Base-by-base conservation (phyloP, 2,888 invertebrate species). In the Hypena proboscidalis region DNA sequence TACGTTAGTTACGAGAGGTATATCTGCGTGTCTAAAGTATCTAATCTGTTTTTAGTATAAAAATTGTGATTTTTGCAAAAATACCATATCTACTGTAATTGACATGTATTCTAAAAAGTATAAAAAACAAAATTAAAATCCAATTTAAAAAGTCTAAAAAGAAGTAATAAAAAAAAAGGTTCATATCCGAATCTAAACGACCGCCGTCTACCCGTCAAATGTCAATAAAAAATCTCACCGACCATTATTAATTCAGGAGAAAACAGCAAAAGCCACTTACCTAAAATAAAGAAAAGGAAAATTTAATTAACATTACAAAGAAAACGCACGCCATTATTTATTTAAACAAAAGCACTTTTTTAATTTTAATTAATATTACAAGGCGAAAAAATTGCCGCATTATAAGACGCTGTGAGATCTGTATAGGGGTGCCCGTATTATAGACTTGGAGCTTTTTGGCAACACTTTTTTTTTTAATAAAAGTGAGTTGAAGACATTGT, bases 311-410 rank as follows among this genome's bases (percentile, higher is more conserved):
- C 80, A 86, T 84, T 75, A 86, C 82, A 85, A 85, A 83, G 80
- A 77, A 65, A 61, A 61, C 56, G 71, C 70, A 66, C 61, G 66
- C 75, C 78, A 76, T 84, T 83, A 86, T 86, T 89, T 87, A 88
- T 89, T 85, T 81, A 82, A 57, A 77, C 79, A 80, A 82, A 83
- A 84, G 78, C 70, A 77, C 73, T 79, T 82, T 77, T 85, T 84
- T 85, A 84, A 87, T 89, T 87, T 85, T 83, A 86, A 90, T 87
- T 88, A 87, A 88, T 88, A 85, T 89, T 82, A 84, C 81, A 83
- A 84, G 80, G 74, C 65, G 69, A 62, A 74, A 75, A 73, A 76
- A 77, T 72, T 72, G 62, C 58, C 41, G 37, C 38, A 43, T 48
- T 48, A 29, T 46, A 43, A 51, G 20, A 33, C 38, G 20, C 19